These are phyloP conservation scores for Andrena camellia DNA, from an alignment of 2,888 invertebrate species.

Conservation along the genomic window DNA sequence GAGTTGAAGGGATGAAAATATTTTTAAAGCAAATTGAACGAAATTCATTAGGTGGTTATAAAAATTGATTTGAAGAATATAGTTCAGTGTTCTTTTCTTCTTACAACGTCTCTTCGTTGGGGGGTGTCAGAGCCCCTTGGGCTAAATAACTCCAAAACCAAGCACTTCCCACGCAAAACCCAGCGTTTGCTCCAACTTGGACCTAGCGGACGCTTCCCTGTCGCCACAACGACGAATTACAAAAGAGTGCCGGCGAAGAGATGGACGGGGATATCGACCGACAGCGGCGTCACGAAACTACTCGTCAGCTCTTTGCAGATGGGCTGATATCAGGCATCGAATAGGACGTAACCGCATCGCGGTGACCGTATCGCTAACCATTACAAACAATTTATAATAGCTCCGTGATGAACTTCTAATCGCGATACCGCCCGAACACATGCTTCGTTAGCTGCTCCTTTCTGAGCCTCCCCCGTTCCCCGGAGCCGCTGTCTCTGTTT, in stretches of 20 bases:
- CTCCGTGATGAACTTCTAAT: constrained; percentile 56
- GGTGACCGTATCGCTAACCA: constrained; percentile 28
- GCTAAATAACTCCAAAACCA: not conserved
- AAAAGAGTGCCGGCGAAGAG: not conserved
- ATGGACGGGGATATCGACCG: constrained; percentile 1
- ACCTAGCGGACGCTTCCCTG: not conserved
- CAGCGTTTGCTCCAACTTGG: not conserved
- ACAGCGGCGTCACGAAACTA: not conserved
- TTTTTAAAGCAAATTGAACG: too few species aligned
- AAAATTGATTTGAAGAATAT: too few species aligned
- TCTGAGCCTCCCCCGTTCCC: not conserved
- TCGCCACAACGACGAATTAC: not conserved
- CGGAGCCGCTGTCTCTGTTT: constrained; percentile 21
- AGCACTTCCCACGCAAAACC: not conserved
- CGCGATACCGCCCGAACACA: constrained; percentile 64
- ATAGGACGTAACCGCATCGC: constrained; percentile 1
- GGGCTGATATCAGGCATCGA: constrained; percentile 15
- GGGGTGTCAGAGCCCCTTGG: too few species aligned
- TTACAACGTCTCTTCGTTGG: too few species aligned
- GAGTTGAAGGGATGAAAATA: too few species aligned
- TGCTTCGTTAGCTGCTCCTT: constrained; percentile 57
- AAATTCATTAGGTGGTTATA: too few species aligned
- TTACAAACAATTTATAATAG: constrained; percentile 64
- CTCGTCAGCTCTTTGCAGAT: not conserved
- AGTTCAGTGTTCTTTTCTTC: too few species aligned